Percentiles rank a stretch among this genome's conserved stretches.
Conservation (phyloP, 2,888 invertebrate genomes). For the Heliconius erato region DNA sequence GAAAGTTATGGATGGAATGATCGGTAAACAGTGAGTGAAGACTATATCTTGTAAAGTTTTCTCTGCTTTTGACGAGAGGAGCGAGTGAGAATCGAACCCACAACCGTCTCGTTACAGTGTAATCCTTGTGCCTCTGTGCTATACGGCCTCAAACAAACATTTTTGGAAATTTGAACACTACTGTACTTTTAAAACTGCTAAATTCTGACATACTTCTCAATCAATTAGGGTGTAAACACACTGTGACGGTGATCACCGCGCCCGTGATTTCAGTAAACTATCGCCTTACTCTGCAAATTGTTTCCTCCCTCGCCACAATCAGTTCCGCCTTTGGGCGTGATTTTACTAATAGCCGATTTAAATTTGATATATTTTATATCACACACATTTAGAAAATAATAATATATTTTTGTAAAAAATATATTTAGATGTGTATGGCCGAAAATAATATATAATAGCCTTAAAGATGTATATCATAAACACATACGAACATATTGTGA, state of each 20-base stretch:
- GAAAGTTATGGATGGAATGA: too few relatives aligned
- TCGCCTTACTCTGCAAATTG: slow-evolving; percentile 75
- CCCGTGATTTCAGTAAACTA: slow-evolving; percentile 77
- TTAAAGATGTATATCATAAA: background rate
- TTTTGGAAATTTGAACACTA: background rate
- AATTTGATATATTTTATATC: slow-evolving; percentile 27
- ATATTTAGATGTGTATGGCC: background rate
- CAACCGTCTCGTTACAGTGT: too few relatives aligned
- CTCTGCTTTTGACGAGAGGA: too few relatives aligned
- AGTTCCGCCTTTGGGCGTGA: slow-evolving; percentile 65
- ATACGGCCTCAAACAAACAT: background rate
- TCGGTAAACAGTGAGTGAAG: too few relatives aligned
- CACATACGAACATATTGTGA: background rate
- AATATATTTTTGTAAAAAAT: background rate
- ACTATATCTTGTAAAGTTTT: too few relatives aligned
- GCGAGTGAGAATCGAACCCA: too few relatives aligned
- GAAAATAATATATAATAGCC: background rate
- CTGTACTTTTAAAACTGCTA: background rate
- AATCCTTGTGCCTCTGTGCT: too few relatives aligned
- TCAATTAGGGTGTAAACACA: slow-evolving; percentile 55
- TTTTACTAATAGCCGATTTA: slow-evolving; percentile 53
- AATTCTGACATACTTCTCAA: slow-evolving; percentile 49
- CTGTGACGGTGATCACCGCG: slow-evolving; percentile 61
- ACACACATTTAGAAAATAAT: background rate
- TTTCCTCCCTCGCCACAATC: slow-evolving; percentile 66